Percentiles rank a stretch among this genome's conserved stretches.
Evolutionary conservation across 2,113 vertebrate genomes (phyloP).

Genomic region (Gorsachius goisagi): DNA sequence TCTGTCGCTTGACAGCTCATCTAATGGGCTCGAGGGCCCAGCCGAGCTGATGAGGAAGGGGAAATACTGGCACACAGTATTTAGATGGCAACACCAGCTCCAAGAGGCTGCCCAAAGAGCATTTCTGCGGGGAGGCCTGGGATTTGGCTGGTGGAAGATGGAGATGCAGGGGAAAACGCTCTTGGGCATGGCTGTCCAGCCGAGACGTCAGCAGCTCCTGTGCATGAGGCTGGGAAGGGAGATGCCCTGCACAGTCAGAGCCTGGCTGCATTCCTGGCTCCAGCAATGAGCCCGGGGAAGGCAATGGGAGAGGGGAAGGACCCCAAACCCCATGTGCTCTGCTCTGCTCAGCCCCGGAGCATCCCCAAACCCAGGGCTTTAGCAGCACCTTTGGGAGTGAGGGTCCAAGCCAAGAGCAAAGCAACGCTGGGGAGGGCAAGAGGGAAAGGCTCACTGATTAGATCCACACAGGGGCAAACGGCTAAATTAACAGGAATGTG

Average conservation of each 20-base stretch:
- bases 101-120: background rate
- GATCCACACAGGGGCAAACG: fast-evolving
- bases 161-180: fast-evolving
- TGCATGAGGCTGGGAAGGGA: background rate
- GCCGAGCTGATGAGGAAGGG: background rate
- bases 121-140: fast-evolving
- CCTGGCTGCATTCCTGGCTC: background rate
- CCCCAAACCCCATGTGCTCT: fast-evolving
- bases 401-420: background rate
- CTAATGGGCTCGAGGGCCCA: background rate
- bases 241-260: slow-evolving; percentile 46
- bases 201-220: fast-evolving
- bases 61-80: background rate
- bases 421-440: fast-evolving
- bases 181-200: background rate
- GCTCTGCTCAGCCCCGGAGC: background rate
- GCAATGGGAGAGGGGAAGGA: background rate
- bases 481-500: background rate
- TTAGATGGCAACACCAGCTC: background rate
- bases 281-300: fast-evolving
- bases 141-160: background rate
- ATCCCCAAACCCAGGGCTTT: fast-evolving
- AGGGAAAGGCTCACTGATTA: background rate
- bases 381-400: fast-evolving
- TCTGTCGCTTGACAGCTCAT: background rate